Evolutionary conservation across 2,888 invertebrate genomes (phyloP), one percentile per base, ranked within the genome.

Genomic region (Acleris literana): DNA sequence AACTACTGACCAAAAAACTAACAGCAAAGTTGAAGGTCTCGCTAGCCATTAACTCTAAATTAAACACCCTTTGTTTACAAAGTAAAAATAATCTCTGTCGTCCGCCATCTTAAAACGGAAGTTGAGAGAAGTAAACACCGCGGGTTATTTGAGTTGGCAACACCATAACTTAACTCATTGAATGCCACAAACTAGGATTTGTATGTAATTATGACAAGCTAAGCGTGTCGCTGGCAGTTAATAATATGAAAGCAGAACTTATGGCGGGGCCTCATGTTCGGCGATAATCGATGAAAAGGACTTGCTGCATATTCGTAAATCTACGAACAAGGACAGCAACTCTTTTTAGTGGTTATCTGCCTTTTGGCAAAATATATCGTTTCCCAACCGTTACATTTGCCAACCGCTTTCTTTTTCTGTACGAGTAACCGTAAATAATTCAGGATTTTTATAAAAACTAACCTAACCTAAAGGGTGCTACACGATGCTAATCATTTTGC

Each of bases 41-140:
- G 9, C 33, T 18, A 39, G 16, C 29, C 48, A 58, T 62, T 54
- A 64, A 49, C 18, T 17, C 53, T 49, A 49, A 59, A 43, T 25
- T 13, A 39, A 39, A 39, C 13, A 25, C 59, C 55, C 64, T 51
- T 51, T 65, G 60, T 65, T 61, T 65, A 65, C 44, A 13, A 51
- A 65, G 55, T 61, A 56, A 65, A 65, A 65, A 65, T 65, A 65
- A 60, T 56, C 25, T 18, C 52, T 20, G 51, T 49, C 49, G 49
- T 33, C 52, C 25, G 57, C 64, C 65, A 65, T 65, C 55, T 60
- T 61, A 54, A 20, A 52, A 9, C 60, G 55, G 51, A 65, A 51
- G 58, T 58, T 53, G 18, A 20, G 44, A 1, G 49, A 16, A 29
- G 65, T 55, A 51, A 65, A 65, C 65, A 61, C 44, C 44, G 29